Conservation (phyloP, 2,113 vertebrate genomes). For the Numenius arquata region DNA sequence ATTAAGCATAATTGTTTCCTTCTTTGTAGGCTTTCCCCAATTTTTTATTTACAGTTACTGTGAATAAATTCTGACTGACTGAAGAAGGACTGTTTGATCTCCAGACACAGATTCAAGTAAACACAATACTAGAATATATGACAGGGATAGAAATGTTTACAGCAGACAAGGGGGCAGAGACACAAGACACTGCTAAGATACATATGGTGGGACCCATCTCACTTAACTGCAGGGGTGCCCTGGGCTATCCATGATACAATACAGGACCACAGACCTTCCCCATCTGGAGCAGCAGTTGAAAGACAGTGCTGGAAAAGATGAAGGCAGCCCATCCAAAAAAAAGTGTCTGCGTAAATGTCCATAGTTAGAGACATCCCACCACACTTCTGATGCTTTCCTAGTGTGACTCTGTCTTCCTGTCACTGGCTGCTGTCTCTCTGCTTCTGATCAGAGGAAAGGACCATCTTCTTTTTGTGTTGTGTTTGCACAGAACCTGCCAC, state of each 20-base stretch:
- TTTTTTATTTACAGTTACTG: neutral
- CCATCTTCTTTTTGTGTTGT: neutral
- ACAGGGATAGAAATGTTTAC: neutral
- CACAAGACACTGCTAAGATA: neutral
- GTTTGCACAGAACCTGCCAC: neutral
- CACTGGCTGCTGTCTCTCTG: neutral
- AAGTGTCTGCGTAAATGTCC: neutral
- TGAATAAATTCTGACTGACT: neutral
- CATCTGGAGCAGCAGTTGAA: neutral
- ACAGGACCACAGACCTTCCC: neutral
- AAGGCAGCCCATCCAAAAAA: neutral
- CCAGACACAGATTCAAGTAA: neutral
- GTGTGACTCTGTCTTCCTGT: neutral
- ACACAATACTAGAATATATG: neutral
- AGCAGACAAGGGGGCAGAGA: neutral
- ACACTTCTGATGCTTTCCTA: neutral
- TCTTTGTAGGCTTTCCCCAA: neutral
- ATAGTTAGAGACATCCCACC: neutral
- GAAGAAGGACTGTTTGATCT: neutral
- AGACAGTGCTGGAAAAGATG: neutral
- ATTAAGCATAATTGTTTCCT: neutral
- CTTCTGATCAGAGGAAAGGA: neutral
- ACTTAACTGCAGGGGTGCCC: neutral
- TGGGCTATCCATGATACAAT: neutral
- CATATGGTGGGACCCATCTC: neutral